Percentiles rank a stretch among this genome's conserved stretches.
These are phyloP conservation scores for Alcedo atthis DNA, from an alignment of 2,797 vertebrate species.

Conservation along the genomic window DNA sequence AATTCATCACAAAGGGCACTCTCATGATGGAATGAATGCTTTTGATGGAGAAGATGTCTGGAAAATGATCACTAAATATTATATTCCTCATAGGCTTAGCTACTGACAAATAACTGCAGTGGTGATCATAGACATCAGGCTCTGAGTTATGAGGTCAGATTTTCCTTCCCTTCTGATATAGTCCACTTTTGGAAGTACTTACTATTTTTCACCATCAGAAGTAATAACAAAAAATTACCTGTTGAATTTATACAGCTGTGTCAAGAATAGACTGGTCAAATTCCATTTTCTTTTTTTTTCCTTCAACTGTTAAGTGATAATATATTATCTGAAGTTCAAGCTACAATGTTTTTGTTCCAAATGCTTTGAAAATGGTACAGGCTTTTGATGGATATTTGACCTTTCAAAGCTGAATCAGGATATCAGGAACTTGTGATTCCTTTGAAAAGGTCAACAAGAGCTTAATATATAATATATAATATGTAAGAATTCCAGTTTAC, in stretches of 20 bases:
- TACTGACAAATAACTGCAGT: slow-evolving; percentile 23
- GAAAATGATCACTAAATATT: background rate
- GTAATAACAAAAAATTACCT: background rate
- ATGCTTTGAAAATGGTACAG: background rate
- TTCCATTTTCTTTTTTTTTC: background rate
- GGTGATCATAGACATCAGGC: background rate
- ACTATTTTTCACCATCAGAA: background rate
- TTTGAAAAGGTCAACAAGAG: background rate
- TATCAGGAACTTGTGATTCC: background rate
- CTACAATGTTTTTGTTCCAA: background rate
- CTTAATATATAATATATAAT: background rate
- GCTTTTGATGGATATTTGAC: background rate
- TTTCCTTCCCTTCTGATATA: background rate
- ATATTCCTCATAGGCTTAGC: background rate
- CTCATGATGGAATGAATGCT: slow-evolving; percentile 29
- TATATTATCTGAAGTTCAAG: background rate
- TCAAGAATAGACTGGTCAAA: background rate
- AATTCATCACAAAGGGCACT: background rate
- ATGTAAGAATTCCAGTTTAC: background rate
- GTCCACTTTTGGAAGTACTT: slow-evolving; percentile 8
- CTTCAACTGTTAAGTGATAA: background rate
- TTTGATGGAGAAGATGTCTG: slow-evolving; percentile 59
- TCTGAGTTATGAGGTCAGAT: background rate
- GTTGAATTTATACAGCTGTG: background rate
- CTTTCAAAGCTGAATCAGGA: background rate